These are phyloP conservation scores for Diloba caeruleocephala DNA, from an alignment of 2,888 invertebrate genomes.

Conservation along the genomic window DNA sequence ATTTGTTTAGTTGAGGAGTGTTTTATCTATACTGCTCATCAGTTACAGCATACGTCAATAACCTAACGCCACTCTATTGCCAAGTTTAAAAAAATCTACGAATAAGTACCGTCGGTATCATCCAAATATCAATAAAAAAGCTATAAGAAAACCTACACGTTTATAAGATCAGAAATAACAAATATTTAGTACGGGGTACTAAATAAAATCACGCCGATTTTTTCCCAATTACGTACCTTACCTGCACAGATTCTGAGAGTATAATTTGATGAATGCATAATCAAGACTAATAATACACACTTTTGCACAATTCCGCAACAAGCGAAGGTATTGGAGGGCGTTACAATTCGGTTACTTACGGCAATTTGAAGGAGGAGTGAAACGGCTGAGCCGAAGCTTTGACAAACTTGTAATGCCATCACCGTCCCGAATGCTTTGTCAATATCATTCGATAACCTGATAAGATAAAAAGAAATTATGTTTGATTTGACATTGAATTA, in stretches of 20 bases:
- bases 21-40: too few relatives aligned
- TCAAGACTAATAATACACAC: slow-evolving; percentile 44
- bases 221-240: slow-evolving; percentile 13
- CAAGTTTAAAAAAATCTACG: too few relatives aligned
- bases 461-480: slow-evolving; percentile 41
- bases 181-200: slow-evolving; percentile 8
- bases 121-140: not conserved
- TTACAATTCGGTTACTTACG: slow-evolving; percentile 61
- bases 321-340: slow-evolving; percentile 36
- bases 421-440: slow-evolving; percentile 79
- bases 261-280: slow-evolving; percentile 38
- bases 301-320: slow-evolving; percentile 36
- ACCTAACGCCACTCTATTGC: too few relatives aligned
- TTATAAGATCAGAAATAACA: slow-evolving; percentile 1
- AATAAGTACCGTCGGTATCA: too few relatives aligned
- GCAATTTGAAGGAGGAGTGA: slow-evolving; percentile 64
- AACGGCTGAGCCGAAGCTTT: slow-evolving; percentile 77
- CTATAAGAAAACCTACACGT: not conserved
- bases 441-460: slow-evolving; percentile 76
- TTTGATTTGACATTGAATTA: slow-evolving; percentile 31
- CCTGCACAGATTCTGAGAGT: slow-evolving; percentile 15
- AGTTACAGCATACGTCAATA: too few relatives aligned
- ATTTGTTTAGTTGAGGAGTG: too few relatives aligned
- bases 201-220: slow-evolving; percentile 27
- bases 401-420: slow-evolving; percentile 77